These are phyloP conservation scores for Danionella dracula DNA, from an alignment of 2,797 vertebrate species.

Conservation along the genomic window DNA sequence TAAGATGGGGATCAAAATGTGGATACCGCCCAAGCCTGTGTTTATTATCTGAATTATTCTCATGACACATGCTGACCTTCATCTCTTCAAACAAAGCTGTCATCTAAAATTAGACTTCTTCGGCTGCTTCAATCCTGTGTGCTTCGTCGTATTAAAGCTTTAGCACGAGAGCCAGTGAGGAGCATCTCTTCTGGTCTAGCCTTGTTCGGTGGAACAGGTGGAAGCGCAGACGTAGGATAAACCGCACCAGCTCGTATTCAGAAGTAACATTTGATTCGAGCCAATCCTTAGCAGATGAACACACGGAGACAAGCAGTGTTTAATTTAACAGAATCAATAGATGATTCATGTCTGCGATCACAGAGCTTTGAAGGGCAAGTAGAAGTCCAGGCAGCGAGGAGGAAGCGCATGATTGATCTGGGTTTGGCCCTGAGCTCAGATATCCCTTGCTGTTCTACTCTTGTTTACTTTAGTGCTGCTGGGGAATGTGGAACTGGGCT, in stretches of 20 bases:
- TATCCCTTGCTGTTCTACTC: too few relatives aligned
- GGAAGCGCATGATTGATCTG: constrained; percentile 41
- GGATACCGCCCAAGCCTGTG: too few relatives aligned
- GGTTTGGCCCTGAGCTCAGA: constrained; percentile 34
- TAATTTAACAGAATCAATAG: background rate
- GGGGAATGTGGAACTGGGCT: too few relatives aligned
- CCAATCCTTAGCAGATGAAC: background rate
- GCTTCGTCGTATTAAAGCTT: constrained; percentile 22
- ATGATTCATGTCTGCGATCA: background rate
- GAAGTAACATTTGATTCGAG: background rate
- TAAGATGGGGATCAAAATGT: too few relatives aligned
- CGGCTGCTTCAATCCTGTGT: background rate
- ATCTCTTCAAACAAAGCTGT: background rate
- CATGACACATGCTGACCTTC: background rate
- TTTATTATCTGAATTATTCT: too few relatives aligned
- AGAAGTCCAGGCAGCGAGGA: constrained; percentile 17
- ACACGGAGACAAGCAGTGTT: background rate
- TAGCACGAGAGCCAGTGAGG: background rate
- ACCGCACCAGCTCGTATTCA: too few relatives aligned
- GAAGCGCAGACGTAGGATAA: too few relatives aligned
- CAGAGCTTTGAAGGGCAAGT: background rate
- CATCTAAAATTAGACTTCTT: background rate
- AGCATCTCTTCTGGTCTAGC: background rate
- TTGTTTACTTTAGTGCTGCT: too few relatives aligned
- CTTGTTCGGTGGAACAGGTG: constrained; percentile 22